Base-by-base conservation (phyloP, 2,113 vertebrate species). In the Gyps fulvus region DNA sequence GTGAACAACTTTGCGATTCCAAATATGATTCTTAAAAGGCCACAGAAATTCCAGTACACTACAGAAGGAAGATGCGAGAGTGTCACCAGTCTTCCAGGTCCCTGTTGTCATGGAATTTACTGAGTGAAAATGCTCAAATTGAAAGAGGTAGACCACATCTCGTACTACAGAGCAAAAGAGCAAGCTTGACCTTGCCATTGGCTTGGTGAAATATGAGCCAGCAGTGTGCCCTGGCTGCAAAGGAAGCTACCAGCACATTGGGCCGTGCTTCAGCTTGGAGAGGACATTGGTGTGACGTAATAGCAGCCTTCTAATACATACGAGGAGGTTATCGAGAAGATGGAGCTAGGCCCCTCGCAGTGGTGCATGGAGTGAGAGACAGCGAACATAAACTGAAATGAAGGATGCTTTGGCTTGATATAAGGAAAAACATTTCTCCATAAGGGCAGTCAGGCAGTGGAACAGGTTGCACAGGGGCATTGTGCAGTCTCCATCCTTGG, bases 351-450 rank as follows among this genome's bases (percentile, higher is more conserved):
- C 21, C 17, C 9, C 6, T 71, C 38, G 6, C 12, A 38, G 4
- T 72, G 66, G 15, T 54, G 31, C 38, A 17, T 21, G 9, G n/a
- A 63, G 15, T 22, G 34, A 87, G 29, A 82, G 16, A 29, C 11
- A 31, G 45, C 0, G 0, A 47, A 71, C 16, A 3, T 47, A 61
- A 54, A 29, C 36, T 54, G 66, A 90, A 80, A 54, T 59, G 17
- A 52, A 84, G 32, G 36, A 45, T n/a, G 5, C n/a, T 67, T 82
- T 73, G 70, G 27, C 70, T 85, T 62, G 42, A 20, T 50, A 6
- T 0, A 47, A 62, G 42, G 27, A 11, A 74, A 74, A 63, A 9
- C 25, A 16, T 69, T 79, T 76, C 36, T 63, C 4, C 0, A 0
- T 66, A 31, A 54, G 57, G 34, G 23, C 23, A 36, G 26, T 67